phyloP scores from a whole-genome alignment of 2,113 vertebrate species.

The Mixornis gularis region DNA sequence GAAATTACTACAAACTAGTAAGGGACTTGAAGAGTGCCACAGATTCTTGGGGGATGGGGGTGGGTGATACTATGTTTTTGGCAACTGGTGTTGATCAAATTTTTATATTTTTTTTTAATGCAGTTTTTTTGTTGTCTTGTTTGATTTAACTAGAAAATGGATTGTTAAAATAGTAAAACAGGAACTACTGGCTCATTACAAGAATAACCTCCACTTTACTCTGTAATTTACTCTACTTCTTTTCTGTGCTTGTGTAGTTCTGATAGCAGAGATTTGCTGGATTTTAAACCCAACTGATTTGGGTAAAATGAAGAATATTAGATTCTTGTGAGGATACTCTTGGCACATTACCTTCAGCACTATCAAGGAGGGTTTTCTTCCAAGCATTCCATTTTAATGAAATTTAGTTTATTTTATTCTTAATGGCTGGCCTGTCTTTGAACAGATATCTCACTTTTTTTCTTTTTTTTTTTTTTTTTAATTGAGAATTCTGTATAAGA shows the following conservation, averaged over 20 bases:
- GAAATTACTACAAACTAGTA: not conserved
- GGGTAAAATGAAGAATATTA: not conserved
- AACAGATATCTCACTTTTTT: fast-evolving
- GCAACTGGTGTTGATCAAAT: not conserved
- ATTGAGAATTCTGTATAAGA: not conserved
- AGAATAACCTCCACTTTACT: not conserved
- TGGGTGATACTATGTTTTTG: not conserved
- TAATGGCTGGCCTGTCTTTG: not conserved
- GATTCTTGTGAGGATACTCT: not conserved
- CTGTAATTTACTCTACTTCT: not conserved
- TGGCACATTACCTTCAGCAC: not conserved
- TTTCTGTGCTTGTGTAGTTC: not conserved
- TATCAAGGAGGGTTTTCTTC: not conserved
- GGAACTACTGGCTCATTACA: not conserved
- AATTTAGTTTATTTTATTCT: not conserved
- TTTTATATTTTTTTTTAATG: not conserved
- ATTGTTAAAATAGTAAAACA: not conserved
- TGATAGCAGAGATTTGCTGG: not conserved
- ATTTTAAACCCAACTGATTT: not conserved
- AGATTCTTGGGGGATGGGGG: fast-evolving
- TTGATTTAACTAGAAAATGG: not conserved
- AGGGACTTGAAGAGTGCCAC: not conserved
- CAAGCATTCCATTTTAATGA: not conserved
- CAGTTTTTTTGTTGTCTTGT: not conserved
- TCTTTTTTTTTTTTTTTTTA: not conserved